Evolutionary conservation across 1,140 invertebrate species (phyloP).

Genomic region (Aphis gossypii): DNA sequence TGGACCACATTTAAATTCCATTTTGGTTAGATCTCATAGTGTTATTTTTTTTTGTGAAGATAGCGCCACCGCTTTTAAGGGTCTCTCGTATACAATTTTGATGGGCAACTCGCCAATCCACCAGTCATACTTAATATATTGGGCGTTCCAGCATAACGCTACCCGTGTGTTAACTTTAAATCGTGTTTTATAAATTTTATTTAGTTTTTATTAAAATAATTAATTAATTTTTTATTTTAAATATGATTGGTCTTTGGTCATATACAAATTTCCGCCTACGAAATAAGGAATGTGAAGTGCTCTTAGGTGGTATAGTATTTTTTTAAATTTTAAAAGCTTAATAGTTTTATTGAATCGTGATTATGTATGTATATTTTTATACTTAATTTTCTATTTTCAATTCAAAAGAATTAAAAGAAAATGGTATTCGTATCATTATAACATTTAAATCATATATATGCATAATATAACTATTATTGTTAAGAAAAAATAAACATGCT

Average conservation of each 20-base stretch:
- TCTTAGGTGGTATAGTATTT: conserved; percentile 63
- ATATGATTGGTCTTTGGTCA: conserved; percentile 66
- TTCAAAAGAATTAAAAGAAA: not conserved
- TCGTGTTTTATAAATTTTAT: not conserved
- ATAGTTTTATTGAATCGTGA: not conserved
- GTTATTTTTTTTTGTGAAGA: conserved; percentile 23
- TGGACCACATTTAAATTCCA: not conserved
- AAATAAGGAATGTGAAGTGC: conserved; percentile 65
- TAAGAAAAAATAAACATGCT: not conserved
- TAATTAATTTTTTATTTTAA: not conserved
- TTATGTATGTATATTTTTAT: not conserved
- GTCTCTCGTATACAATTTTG: not conserved
- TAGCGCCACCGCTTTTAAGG: conserved; percentile 46
- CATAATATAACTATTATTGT: not conserved
- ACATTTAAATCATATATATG: not conserved
- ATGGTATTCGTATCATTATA: not conserved
- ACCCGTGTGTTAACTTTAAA: not conserved
- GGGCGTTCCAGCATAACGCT: not conserved
- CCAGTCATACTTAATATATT: conserved; percentile 39
- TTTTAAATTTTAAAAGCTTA: not conserved
- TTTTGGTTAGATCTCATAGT: not conserved
- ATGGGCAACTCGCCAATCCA: not conserved
- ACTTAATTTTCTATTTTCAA: not conserved
- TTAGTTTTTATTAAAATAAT: conserved; percentile 5
- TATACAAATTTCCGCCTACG: conserved; percentile 64